phyloP scores from a whole-genome alignment of 1,140 invertebrate species.

The Drosophila saltans region DNA sequence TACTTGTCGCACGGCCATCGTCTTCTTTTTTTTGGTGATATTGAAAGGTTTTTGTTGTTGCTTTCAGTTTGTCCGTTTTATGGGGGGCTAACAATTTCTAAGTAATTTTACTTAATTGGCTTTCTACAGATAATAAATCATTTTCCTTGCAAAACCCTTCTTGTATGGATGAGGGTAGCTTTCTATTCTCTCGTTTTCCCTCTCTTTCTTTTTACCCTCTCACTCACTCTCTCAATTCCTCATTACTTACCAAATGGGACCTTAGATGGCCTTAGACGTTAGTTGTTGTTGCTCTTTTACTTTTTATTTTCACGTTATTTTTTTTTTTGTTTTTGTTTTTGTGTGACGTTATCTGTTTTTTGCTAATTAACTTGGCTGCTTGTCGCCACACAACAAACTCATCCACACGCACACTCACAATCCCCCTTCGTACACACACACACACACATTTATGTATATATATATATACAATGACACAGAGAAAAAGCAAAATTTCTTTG shows the following conservation, averaged over 20 bases:
- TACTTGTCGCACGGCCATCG: slow-evolving; percentile 14
- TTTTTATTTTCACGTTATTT: not conserved
- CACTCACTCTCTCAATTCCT: not conserved
- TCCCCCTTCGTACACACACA: not conserved
- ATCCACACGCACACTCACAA: slow-evolving; percentile 27
- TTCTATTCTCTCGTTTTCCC: not conserved
- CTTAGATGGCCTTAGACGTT: slow-evolving; percentile 59
- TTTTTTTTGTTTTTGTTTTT: slow-evolving; percentile 39
- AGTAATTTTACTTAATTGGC: slow-evolving; percentile 76
- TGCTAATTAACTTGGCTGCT: slow-evolving; percentile 77
- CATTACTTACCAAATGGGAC: slow-evolving; percentile 37
- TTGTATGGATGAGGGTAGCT: slow-evolving; percentile 37
- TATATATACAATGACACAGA: slow-evolving; percentile 23
- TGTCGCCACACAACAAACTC: slow-evolving; percentile 43
- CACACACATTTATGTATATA: slow-evolving; percentile 5
- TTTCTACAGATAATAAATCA: slow-evolving; percentile 76
- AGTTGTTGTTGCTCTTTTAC: slow-evolving; percentile 65
- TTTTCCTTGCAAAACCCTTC: slow-evolving; percentile 65
- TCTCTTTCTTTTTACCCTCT: not conserved
- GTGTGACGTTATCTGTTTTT: slow-evolving; percentile 76
- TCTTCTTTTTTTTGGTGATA: slow-evolving; percentile 31
- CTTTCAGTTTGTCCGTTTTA: not conserved
- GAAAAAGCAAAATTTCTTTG: slow-evolving; percentile 64
- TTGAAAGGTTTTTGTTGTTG: slow-evolving; percentile 16
- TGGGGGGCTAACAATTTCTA: slow-evolving; percentile 63